phyloP scores from a whole-genome alignment of 1,140 invertebrate genomes.

The Eufriesea mexicana region DNA sequence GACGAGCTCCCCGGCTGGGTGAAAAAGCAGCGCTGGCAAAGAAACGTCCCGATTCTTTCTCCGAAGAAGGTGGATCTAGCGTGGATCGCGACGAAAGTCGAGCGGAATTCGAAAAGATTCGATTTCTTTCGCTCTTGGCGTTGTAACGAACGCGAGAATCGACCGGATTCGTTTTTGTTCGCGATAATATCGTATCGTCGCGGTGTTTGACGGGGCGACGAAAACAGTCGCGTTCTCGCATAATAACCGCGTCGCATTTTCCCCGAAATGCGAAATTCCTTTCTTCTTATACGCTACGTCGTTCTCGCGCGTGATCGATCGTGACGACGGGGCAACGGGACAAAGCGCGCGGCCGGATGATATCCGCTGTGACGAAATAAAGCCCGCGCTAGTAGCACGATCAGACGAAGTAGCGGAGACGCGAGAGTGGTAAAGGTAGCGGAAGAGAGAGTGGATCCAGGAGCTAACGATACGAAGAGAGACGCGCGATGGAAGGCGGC shows the following conservation, averaged over 20 bases:
- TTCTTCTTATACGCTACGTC: not conserved
- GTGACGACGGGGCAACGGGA: slow-evolving; percentile 26
- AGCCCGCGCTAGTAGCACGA: slow-evolving; percentile 50
- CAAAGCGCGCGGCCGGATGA: slow-evolving; percentile 35
- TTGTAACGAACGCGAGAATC: not conserved
- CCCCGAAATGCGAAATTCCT: too few species aligned
- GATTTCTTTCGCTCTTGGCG: not conserved
- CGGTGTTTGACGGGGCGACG: too few species aligned
- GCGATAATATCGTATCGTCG: too few species aligned
- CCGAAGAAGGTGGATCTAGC: not conserved
- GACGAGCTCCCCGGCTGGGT: not conserved
- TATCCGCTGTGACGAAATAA: slow-evolving; percentile 58
- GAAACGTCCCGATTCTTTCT: not conserved
- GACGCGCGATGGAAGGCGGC: not conserved
- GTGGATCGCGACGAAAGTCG: not conserved
- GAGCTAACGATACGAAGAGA: slow-evolving; percentile 2
- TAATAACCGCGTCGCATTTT: too few species aligned
- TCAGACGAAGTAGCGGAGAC: slow-evolving; percentile 45
- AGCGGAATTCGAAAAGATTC: not conserved
- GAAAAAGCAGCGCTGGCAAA: not conserved
- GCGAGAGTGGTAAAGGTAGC: not conserved
- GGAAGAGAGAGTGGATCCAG: not conserved
- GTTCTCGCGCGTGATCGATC: slow-evolving; percentile 52
- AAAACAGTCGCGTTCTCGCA: too few species aligned
- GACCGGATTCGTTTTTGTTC: too few species aligned